Evolutionary conservation across 2,113 vertebrate genomes (phyloP).

Genomic region (Cygnus buccinator): DNA sequence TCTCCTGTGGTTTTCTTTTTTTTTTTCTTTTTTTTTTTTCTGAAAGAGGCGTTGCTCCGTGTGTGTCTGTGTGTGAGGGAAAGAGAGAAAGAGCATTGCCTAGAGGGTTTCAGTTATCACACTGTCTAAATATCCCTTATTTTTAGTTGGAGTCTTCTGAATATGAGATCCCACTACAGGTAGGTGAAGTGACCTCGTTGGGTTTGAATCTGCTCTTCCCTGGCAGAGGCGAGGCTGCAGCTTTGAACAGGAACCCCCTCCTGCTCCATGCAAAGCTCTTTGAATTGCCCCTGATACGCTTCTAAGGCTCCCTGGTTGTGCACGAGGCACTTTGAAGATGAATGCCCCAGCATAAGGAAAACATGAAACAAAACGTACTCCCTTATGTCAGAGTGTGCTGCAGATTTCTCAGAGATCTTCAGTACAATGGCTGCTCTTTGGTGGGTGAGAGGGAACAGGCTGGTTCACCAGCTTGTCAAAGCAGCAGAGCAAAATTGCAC

Average conservation of each 20-base stretch:
- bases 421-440: conserved; percentile 38
- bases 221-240: conserved; percentile 22
- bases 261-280: conserved; percentile 65
- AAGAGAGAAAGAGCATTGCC: conserved; percentile 26
- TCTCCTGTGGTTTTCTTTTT: neutral
- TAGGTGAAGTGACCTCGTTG: conserved; percentile 62
- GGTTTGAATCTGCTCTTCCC: conserved; percentile 61
- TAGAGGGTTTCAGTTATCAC: conserved; percentile 28
- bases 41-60: neutral
- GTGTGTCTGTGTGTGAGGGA: neutral
- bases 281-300: conserved; percentile 64
- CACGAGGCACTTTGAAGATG: conserved; percentile 60
- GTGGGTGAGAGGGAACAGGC: conserved; percentile 33
- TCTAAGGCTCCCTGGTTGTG: conserved; percentile 48
- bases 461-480: neutral
- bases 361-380: conserved; percentile 59
- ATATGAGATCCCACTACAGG: conserved; percentile 55
- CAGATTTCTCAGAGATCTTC: conserved; percentile 49
- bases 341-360: conserved; percentile 52
- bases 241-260: conserved; percentile 68
- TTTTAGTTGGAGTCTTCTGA: conserved; percentile 67
- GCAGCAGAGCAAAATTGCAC: neutral
- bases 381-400: conserved; percentile 49
- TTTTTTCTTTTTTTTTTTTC: neutral
- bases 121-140: conserved; percentile 49